Evolutionary conservation across 2,888 invertebrate species (phyloP), one percentile per base, ranked within the genome.

Genomic region (Eupithecia insigniata): DNA sequence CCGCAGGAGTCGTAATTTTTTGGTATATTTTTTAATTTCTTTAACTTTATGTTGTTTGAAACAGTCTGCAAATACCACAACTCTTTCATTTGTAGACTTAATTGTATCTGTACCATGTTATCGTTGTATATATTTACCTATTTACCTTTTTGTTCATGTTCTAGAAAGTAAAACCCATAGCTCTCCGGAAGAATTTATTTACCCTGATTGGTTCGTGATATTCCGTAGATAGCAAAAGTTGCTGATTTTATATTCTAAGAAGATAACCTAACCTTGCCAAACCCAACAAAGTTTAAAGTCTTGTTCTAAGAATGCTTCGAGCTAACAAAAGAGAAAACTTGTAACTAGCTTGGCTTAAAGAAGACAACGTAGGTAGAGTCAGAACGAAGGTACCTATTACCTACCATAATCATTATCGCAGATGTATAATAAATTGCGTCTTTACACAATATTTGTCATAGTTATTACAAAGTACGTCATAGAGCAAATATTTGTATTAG

Each of bases 301-400:
- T 58, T 58, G 6, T 28, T 28, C 58, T 28, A 5, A 16, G 28
- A 58, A 58, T 58, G 28, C 58, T 58, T 18, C n/a, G n/a, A n/a
- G n/a, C n/a, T 58, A 8, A 26, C n/a, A n/a, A n/a, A n/a, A n/a
- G n/a, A n/a, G 58, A 58, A 58, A 58, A 58, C 58, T 58, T 28
- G 14, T 28, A 16, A 14, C 28, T 58, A 16, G 58, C 12, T 60
- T 60, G 60, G 30, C 60, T 60, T 60, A 16, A 60, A 30, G 28
- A 7, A 1, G 28, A 0, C 14, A 51, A 12, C 10, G 10, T 14
- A 55, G 14, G 55, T 55, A 14, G 28, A 58, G 4, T 26, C 26
- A 12, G 12, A 28, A 58, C 55, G 12, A 1, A 8, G 0, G 10
- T 7, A 10, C 22, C 22, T 18, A 51, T 36, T 36, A 2, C 10